Percentiles rank a stretch among this genome's conserved stretches.
phyloP scores from a whole-genome alignment of 2,113 vertebrate genomes.

The Saccopteryx leptura region DNA sequence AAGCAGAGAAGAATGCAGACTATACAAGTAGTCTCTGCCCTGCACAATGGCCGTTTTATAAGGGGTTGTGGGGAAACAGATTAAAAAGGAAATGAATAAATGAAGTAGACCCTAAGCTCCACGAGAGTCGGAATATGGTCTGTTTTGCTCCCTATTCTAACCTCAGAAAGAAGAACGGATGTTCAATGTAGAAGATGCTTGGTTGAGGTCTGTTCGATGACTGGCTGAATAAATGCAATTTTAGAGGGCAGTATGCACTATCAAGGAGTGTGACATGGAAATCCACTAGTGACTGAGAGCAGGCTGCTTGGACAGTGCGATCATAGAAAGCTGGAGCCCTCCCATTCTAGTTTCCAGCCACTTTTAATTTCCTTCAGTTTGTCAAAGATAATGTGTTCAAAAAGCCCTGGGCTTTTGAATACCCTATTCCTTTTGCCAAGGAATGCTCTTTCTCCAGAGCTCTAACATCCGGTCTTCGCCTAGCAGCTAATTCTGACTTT shows the following conservation, averaged over 20 bases:
- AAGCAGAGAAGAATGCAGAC: background rate
- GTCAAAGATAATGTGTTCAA: background rate
- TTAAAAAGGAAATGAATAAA: background rate
- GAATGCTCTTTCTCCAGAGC: background rate
- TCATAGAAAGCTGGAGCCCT: background rate
- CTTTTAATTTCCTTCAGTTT: background rate
- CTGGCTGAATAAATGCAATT: background rate
- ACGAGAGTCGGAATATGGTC: background rate
- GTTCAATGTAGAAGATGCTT: background rate
- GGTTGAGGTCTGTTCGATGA: background rate
- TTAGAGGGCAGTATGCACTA: background rate
- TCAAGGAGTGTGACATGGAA: background rate
- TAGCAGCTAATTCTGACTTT: background rate
- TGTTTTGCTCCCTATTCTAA: background rate
- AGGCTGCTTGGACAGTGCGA: background rate
- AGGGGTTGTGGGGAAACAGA: background rate
- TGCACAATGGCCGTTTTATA: background rate
- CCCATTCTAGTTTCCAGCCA: background rate
- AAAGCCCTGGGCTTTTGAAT: background rate
- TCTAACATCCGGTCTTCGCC: background rate
- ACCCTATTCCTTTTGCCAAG: background rate
- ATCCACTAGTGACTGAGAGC: background rate
- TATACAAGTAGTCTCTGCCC: background rate
- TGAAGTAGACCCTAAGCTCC: background rate
- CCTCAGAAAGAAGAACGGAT: background rate